These are phyloP conservation scores for Antheraea assamensis DNA, from an alignment of 2,888 invertebrate species.

Conservation along the genomic window DNA sequence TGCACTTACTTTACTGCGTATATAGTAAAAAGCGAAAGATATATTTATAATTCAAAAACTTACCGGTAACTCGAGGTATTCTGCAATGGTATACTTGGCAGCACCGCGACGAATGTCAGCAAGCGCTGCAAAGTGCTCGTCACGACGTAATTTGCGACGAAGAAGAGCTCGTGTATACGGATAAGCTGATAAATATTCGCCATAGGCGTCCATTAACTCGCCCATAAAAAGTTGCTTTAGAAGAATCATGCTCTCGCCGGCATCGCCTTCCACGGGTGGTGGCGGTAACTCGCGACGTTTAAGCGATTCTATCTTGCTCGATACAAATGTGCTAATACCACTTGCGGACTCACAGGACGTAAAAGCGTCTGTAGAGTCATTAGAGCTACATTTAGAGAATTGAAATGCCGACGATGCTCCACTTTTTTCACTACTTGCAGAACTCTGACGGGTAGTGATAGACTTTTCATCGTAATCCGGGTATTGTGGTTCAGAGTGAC, in stretches of 20 bases:
- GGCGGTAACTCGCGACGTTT: conserved; percentile 69
- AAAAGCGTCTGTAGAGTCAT: conserved; percentile 71
- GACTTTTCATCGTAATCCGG: conserved; percentile 72
- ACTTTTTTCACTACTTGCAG: conserved; percentile 75
- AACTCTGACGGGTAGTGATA: conserved; percentile 71
- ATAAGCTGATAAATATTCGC: conserved; percentile 84
- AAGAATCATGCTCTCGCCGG: conserved; percentile 72
- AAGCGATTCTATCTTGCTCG: conserved; percentile 64
- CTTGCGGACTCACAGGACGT: conserved; percentile 77
- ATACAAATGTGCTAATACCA: conserved; percentile 67
- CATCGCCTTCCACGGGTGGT: conserved; percentile 57
- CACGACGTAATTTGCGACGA: conserved; percentile 83
- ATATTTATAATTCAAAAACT: conserved; percentile 58
- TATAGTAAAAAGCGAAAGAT: conserved; percentile 27
- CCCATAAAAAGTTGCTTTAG: conserved; percentile 84
- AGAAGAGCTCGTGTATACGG: conserved; percentile 83
- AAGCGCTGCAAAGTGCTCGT: conserved; percentile 86
- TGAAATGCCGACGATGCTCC: conserved; percentile 76
- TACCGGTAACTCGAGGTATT: conserved; percentile 86
- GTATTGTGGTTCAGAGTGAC: conserved; percentile 72
- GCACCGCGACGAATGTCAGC: conserved; percentile 85
- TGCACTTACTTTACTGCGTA: background rate
- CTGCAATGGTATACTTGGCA: conserved; percentile 84
- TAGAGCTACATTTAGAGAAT: conserved; percentile 78
- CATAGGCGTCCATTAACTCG: conserved; percentile 85